A percentile compares a stretch with the other conserved stretches of the same genome.
phyloP scores from a whole-genome alignment of 2,797 vertebrate species.

The Remorina albescens region DNA sequence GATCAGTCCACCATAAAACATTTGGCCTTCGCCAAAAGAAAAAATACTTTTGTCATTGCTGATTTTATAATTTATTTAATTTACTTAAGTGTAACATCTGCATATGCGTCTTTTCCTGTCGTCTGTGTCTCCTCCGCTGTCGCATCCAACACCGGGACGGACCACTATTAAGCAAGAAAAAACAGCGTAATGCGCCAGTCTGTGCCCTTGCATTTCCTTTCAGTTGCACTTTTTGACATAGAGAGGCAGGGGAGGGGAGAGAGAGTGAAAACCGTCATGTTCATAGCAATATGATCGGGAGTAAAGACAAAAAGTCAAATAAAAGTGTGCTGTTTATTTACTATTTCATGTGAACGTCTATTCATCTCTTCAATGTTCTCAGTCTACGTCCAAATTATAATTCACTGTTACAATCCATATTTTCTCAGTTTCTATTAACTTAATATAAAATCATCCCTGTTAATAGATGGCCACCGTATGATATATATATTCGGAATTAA shows the following conservation, averaged over 20 bases:
- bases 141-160: constrained; percentile 65
- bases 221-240: constrained; percentile 80
- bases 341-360: background rate
- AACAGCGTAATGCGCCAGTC: constrained; percentile 67
- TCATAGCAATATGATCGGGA: constrained; percentile 36
- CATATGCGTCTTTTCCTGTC: background rate
- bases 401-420: background rate
- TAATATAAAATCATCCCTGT: too few relatives aligned
- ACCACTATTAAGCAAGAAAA: constrained; percentile 80
- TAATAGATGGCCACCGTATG: too few relatives aligned
- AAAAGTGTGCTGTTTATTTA: too few relatives aligned
- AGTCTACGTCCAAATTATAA: background rate
- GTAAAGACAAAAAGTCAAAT: constrained; percentile 20
- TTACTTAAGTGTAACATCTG: background rate
- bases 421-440: background rate
- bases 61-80: background rate
- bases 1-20: constrained; percentile 18
- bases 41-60: background rate
- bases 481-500: too few relatives aligned
- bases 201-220: constrained; percentile 39
- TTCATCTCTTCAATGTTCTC: background rate
- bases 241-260: constrained; percentile 71
- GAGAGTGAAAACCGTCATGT: constrained; percentile 24
- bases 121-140: constrained; percentile 27
- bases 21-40: too few relatives aligned